phyloP scores from a whole-genome alignment of 2,888 invertebrate genomes.

The Lumbricus terrestris region DNA sequence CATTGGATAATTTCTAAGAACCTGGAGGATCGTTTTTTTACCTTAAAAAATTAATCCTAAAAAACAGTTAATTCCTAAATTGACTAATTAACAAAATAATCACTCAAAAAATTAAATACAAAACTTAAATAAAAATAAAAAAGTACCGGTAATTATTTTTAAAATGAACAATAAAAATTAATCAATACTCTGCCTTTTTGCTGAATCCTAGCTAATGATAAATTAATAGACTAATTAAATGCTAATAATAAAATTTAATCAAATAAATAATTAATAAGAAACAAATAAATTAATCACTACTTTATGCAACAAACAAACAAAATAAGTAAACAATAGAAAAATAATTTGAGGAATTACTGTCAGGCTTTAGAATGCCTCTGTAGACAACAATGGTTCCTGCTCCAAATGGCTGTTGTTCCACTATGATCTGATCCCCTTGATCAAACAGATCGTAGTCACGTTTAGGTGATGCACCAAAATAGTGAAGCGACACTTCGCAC shows the following conservation, averaged over 20 bases:
- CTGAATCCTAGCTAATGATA: not conserved
- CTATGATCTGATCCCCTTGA: conserved; percentile 50
- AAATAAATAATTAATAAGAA: too few relatives aligned
- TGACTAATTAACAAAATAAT: too few relatives aligned
- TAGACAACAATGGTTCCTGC: conserved; percentile 58
- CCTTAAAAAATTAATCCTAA: too few relatives aligned
- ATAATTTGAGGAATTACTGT: conserved; percentile 37
- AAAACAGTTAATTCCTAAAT: too few relatives aligned
- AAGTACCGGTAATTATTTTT: too few relatives aligned
- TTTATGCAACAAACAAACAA: too few relatives aligned
- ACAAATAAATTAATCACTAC: too few relatives aligned
- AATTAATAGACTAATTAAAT: not conserved
- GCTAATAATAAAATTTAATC: not conserved
- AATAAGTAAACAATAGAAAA: not conserved
- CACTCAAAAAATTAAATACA: too few relatives aligned
- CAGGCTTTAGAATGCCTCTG: conserved; percentile 47
- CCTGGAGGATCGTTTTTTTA: too few relatives aligned
- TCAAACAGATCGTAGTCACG: conserved; percentile 47
- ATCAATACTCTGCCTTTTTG: not conserved
- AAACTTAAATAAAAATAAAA: too few relatives aligned
- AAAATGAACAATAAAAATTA: too few relatives aligned
- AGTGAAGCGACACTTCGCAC: conserved; percentile 53
- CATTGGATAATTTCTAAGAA: too few relatives aligned
- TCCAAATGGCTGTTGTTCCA: conserved; percentile 59
- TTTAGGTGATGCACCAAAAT: conserved; percentile 52